Evolutionary conservation across 2,888 invertebrate species (phyloP), one percentile per base, ranked within the genome.

Genomic region (Dolichomitus sp.): DNA sequence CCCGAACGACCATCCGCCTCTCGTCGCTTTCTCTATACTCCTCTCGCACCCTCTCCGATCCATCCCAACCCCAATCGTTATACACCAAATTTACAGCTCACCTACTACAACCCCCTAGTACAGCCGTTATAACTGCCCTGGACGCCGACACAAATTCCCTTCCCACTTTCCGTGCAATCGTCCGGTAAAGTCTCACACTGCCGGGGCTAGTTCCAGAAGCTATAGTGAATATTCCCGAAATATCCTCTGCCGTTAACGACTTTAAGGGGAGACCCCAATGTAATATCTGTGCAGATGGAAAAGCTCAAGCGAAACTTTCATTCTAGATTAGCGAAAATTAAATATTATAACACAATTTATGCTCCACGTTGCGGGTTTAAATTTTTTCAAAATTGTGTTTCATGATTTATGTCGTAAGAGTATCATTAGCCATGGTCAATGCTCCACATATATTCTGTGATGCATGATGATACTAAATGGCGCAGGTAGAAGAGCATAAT

Each of bases 21-120:
- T 77, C 80, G 66, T 48, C 69, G 61, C 57, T 79, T 54, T 81
- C 65, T 68, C 76, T 42, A 68, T 65, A 42, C 63, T 27, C 61
- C 72, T 66, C 79, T 61, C 66, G 52, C 68, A 63, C 65, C 69
- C 77, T 82, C 75, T 7, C n/a, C 17, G 33, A 73, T 63, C 77
- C 23, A 52, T 50, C 80, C 85, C 86, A 84, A 88, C 88, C 85
- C 88, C 87, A 90, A 92, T 91, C 91, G 92, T 93, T 92, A 91
- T 91, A 89, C 90, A 91, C 88, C 90, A 91, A 91, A 93, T 92
- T 92, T 92, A 93, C 92, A 90, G 91, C 92, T 91, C 89, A 89
- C 88, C 89, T 86, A 61, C 87, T 85, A 80, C 86, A 84, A 84
- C 84, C 81, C 77, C 84, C 78, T 83, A n/a, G 79, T 57, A 76